Evolutionary conservation across 1,140 invertebrate species (phyloP).

Genomic region (Aethina tumida): DNA sequence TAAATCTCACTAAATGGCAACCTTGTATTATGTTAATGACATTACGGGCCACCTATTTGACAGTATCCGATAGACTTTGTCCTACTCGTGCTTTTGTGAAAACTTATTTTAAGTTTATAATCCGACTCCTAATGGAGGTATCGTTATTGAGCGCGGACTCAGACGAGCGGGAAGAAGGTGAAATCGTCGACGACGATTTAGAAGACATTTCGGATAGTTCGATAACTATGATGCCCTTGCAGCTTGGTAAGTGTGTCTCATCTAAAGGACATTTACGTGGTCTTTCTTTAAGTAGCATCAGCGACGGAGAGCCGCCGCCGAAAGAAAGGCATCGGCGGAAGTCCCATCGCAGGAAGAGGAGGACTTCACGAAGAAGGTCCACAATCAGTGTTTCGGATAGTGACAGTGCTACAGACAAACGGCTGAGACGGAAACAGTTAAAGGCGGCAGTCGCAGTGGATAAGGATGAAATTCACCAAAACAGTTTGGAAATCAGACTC

Average conservation of each 20-base stretch:
- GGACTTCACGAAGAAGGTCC: conserved; percentile 7
- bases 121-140: too few relatives aligned
- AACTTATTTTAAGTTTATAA: too few relatives aligned
- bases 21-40: too few relatives aligned
- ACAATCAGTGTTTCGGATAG: conserved; percentile 15
- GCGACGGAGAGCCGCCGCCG: conserved; percentile 11
- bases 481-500: conserved; percentile 21
- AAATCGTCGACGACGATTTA: conserved; percentile 31
- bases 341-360: conserved; percentile 11
- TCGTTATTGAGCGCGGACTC: too few relatives aligned
- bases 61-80: too few relatives aligned
- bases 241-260: conserved; percentile 30
- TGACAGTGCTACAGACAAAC: conserved; percentile 9
- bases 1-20: too few relatives aligned
- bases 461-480: conserved; percentile 18
- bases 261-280: conserved; percentile 27
- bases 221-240: conserved; percentile 15
- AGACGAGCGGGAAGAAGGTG: conserved; percentile 30
- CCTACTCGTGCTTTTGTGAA: too few relatives aligned
- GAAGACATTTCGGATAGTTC: conserved; percentile 33
- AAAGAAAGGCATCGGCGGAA: conserved; percentile 9
- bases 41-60: too few relatives aligned
- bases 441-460: conserved; percentile 29
- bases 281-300: conserved; percentile 33
- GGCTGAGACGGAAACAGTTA: conserved; percentile 21